Evolutionary conservation across 2,797 vertebrate genomes (phyloP), one percentile per base, ranked within the genome.

Genomic region (Acanthopagrus latus): DNA sequence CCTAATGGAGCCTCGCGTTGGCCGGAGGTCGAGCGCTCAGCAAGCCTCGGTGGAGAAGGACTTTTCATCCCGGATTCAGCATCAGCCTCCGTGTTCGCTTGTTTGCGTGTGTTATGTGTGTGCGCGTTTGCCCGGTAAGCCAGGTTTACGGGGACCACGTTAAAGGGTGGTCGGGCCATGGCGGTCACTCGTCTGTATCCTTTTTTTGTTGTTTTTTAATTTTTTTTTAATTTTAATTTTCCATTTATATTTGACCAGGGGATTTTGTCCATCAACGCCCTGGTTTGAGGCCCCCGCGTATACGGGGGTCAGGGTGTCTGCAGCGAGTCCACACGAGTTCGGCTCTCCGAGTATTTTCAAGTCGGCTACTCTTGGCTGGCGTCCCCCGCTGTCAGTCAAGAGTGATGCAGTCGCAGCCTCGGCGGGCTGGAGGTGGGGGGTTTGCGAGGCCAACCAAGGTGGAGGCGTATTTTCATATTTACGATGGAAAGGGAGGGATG

Each of bases 401-500:
- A 71, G 43, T 13, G 62, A 78, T 29, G 57, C 72, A 50, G 80
- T 70, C 16, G 25, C 71, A 63, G 82, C 71, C 73, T 66, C 47
- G 0, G 25, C 1, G 48, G 54, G 73, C 54, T 14, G 76, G 11
- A 33, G 65, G 78, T 23, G 38, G 73, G 54, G 54, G 72, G 38
- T 18, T 48, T 51, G 27, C 5, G 21, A 55, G 60, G 64, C 70
- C 74, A 67, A 71, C 87, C 70, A 57, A 74, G 81, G 63, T 23
- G 84, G 79, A 75, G 83, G 74, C 27, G 25, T 48, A 3, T 43
- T 81, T 78, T 83, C 41, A 77, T 86, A 82, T 81, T 85, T 56
- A 88, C 20, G 59, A 82, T 72, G 64, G 59, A 81, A 51, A 74
- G 83, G 66, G 74, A 77, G 67, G 66, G 67, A 64, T 3, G 69